Percentiles rank a stretch among this genome's conserved stretches.
These are phyloP conservation scores for Glaucomys volans DNA, from an alignment of 2,113 vertebrate species.

Conservation along the genomic window DNA sequence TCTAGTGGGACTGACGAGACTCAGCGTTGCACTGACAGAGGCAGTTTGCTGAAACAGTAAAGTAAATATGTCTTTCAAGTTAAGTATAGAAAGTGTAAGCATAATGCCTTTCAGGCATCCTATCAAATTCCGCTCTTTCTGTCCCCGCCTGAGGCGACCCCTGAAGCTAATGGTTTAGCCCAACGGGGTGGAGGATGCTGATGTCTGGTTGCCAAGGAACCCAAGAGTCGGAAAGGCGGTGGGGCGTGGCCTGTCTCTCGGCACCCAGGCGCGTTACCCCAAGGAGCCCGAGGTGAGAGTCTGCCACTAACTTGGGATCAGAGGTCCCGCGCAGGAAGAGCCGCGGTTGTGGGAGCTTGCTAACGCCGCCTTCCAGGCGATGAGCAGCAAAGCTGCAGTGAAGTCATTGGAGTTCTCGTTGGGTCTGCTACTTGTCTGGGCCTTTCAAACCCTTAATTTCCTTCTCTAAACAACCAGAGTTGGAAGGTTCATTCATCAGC, in stretches of 20 bases:
- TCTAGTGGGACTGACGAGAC: accelerated
- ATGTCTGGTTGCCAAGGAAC: constrained; percentile 54
- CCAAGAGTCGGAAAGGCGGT: accelerated
- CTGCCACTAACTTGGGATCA: accelerated
- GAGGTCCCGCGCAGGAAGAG: accelerated
- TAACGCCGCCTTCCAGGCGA: background rate
- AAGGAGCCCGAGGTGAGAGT: accelerated
- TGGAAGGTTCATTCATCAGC: background rate
- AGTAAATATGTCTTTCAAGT: accelerated
- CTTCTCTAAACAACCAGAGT: accelerated
- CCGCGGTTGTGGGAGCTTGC: no score
- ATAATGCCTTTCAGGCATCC: accelerated
- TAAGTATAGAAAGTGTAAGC: accelerated
- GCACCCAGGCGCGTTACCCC: accelerated
- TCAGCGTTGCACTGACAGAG: accelerated
- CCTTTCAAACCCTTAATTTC: background rate
- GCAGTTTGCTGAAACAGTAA: accelerated
- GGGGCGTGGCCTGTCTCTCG: background rate
- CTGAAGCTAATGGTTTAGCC: constrained; percentile 23
- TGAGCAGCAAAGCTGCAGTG: background rate
- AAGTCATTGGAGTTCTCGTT: background rate
- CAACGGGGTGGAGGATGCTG: background rate
- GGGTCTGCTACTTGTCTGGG: background rate
- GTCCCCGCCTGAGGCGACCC: accelerated
- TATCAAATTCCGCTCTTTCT: no score